These are phyloP conservation scores for Rhineura floridana DNA, from an alignment of 2,113 vertebrate species.

Conservation along the genomic window DNA sequence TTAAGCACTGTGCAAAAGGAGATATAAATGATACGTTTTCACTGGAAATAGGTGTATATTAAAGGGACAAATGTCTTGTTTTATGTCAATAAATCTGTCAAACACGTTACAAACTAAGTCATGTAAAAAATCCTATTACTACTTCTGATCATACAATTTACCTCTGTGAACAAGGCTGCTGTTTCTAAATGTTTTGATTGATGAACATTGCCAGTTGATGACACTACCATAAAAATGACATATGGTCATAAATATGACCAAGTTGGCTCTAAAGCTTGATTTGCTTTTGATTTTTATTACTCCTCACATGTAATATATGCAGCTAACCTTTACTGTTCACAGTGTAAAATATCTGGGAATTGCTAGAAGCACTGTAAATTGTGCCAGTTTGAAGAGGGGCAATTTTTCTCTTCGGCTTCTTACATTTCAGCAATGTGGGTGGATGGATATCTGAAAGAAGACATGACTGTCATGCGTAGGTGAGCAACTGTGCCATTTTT, in stretches of 20 bases:
- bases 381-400: background rate
- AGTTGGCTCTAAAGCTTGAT: background rate
- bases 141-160: background rate
- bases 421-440: background rate
- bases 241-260: conserved; percentile 1
- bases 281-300: background rate
- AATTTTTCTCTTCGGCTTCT: background rate
- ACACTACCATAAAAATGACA: background rate
- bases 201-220: background rate
- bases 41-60: background rate
- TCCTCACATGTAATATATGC: background rate
- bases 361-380: background rate
- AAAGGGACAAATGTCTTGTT: background rate
- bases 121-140: background rate
- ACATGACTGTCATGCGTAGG: background rate
- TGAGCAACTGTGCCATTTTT: background rate
- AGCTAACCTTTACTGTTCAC: background rate
- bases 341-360: background rate
- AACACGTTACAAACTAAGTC: background rate
- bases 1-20: background rate
- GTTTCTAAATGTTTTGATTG: background rate
- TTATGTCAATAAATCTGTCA: background rate
- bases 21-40: background rate
- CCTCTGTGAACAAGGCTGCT: background rate
- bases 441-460: background rate